A percentile compares a stretch with the other conserved stretches of the same genome.
phyloP scores from a whole-genome alignment of 2,888 invertebrate genomes.

The Meta bourneti region DNA sequence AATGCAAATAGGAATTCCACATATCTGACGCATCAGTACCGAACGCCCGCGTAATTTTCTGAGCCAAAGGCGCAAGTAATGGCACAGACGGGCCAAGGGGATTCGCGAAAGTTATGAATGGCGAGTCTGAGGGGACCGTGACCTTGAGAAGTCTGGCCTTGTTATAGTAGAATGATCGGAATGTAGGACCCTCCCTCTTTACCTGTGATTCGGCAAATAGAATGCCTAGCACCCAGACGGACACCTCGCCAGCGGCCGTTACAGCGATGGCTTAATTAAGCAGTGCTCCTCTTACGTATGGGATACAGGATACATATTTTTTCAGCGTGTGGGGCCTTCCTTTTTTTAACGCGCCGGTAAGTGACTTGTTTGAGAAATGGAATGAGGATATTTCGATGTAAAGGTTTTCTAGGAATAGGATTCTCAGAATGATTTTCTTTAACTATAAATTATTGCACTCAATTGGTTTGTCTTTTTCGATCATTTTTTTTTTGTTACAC shows the following conservation, averaged over 20 bases:
- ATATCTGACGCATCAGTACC: neutral
- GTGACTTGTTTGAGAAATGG: neutral
- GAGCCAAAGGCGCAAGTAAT: slow-evolving; percentile 10
- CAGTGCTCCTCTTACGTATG: neutral
- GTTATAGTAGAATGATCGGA: slow-evolving; percentile 50
- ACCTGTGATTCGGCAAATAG: slow-evolving; percentile 52
- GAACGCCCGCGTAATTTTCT: neutral
- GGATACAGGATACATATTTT: slow-evolving; percentile 30
- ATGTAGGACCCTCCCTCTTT: slow-evolving; percentile 51
- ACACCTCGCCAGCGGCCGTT: slow-evolving; percentile 19
- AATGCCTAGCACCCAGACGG: slow-evolving; percentile 47
- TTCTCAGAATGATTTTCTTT: too few species aligned
- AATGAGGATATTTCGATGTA: neutral
- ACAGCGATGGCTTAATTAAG: slow-evolving; percentile 9
- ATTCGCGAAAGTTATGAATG: slow-evolving; percentile 54
- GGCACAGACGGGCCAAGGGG: neutral
- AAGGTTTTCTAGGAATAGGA: too few species aligned
- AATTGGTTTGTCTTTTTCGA: too few species aligned
- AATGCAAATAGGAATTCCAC: neutral
- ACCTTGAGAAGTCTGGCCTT: slow-evolving; percentile 59
- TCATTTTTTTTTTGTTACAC: too few species aligned
- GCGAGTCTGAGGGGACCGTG: slow-evolving; percentile 39
- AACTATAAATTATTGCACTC: too few species aligned
- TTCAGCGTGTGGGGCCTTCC: neutral
- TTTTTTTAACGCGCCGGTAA: too few species aligned